Conservation (phyloP, 2,888 invertebrate genomes). For the Heliconius ethilla region DNA sequence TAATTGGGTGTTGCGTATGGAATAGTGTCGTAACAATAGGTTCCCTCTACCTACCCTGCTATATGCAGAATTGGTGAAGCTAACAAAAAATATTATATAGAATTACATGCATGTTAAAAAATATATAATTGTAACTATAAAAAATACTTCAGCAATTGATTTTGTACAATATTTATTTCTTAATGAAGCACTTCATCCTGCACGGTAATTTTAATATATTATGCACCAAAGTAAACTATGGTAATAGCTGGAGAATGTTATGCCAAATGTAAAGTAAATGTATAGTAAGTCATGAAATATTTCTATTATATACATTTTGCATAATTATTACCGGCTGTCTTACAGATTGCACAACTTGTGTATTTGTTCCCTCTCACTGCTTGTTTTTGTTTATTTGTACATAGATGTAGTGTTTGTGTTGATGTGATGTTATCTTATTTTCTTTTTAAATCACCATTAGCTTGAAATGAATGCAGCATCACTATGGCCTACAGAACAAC, state of each 20-base stretch:
- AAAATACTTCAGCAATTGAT: neutral
- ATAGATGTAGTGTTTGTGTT: constrained; percentile 43
- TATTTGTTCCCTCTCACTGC: constrained; percentile 18
- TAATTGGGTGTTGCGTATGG: too few species aligned
- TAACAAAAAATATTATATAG: neutral
- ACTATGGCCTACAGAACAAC: constrained; percentile 66
- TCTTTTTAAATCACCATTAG: constrained; percentile 64
- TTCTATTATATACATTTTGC: neutral
- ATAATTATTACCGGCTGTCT: neutral
- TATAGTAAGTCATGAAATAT: neutral
- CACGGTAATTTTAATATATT: neutral
- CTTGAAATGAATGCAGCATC: constrained; percentile 71
- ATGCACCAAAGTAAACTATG: neutral
- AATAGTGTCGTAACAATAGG: neutral
- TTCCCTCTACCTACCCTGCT: neutral
- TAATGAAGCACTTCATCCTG: neutral
- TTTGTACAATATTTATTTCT: neutral
- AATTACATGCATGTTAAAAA: neutral
- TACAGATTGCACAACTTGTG: neutral
- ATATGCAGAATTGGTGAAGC: neutral
- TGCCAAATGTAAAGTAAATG: neutral
- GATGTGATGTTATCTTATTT: constrained; percentile 48
- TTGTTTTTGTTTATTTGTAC: constrained; percentile 31
- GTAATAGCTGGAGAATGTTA: neutral
- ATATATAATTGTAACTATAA: neutral